These are phyloP conservation scores for Phenacoccus solenopsis DNA, from an alignment of 1,140 invertebrate genomes.

Conservation along the genomic window DNA sequence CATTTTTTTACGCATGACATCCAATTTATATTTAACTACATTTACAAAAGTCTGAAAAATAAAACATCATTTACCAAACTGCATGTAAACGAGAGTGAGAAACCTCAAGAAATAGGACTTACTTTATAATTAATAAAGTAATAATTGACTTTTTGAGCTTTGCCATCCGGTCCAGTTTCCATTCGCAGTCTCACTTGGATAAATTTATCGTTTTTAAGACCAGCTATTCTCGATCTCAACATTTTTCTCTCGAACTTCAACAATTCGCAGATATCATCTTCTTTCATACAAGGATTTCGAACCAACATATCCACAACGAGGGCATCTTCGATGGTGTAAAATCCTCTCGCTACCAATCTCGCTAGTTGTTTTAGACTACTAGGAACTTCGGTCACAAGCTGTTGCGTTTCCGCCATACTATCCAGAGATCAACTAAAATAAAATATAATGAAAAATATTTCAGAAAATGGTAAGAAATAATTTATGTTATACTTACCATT, in stretches of 20 bases:
- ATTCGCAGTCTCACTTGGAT: constrained; percentile 84
- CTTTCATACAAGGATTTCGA: constrained; percentile 92
- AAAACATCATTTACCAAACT: neutral
- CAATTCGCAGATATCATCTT: constrained; percentile 88
- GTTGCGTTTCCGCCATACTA: neutral
- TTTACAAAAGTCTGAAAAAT: constrained; percentile 72
- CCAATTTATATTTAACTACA: constrained; percentile 93
- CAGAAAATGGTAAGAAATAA: too few species aligned
- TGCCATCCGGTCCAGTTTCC: constrained; percentile 90
- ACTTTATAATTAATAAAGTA: constrained; percentile 95
- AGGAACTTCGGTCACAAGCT: constrained; percentile 58
- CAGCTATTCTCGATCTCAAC: constrained; percentile 70
- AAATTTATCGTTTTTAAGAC: constrained; percentile 83
- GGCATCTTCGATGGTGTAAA: constrained; percentile 86
- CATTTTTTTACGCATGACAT: constrained; percentile 87
- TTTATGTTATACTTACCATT: too few species aligned
- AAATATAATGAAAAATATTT: too few species aligned
- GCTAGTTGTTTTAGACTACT: constrained; percentile 82
- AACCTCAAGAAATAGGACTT: constrained; percentile 15
- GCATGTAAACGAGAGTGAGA: neutral
- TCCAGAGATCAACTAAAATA: neutral
- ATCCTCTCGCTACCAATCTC: constrained; percentile 76
- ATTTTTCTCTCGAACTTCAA: constrained; percentile 92
- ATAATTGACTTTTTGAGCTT: constrained; percentile 92
- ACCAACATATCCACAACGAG: constrained; percentile 91